Evolutionary conservation across 1,140 invertebrate genomes (phyloP).

Genomic region (Cephus cinctus): DNA sequence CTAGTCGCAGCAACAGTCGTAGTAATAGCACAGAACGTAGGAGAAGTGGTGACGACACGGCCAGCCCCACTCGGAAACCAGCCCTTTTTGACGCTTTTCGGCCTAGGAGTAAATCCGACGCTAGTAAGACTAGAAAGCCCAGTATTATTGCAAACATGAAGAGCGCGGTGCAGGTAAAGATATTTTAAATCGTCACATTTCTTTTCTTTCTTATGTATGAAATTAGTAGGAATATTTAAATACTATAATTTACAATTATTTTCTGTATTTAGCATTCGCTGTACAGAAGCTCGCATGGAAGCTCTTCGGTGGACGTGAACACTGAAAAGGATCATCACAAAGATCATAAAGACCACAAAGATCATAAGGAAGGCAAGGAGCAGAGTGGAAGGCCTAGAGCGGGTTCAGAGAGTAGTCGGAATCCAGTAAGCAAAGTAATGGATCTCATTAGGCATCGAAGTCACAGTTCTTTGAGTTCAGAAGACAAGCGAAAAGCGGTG

Average conservation of each 20-base stretch:
- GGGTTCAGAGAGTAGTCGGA: constrained; percentile 58
- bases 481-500: constrained; percentile 75
- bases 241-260: constrained; percentile 6
- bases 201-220: constrained; percentile 12
- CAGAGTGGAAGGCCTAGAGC: constrained; percentile 51
- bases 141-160: constrained; percentile 78
- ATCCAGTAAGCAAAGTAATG: constrained; percentile 84
- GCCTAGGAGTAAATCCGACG: constrained; percentile 78
- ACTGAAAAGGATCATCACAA: constrained; percentile 40
- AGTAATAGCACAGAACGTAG: constrained; percentile 64
- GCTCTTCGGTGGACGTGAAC: constrained; percentile 41
- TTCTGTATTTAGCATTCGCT: constrained; percentile 37
- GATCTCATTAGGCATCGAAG: constrained; percentile 83
- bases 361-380: constrained; percentile 38
- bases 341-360: constrained; percentile 22
- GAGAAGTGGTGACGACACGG: constrained; percentile 61
- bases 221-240: constrained; percentile 11
- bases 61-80: constrained; percentile 68
- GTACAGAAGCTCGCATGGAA: constrained; percentile 43
- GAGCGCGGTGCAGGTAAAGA: constrained; percentile 71
- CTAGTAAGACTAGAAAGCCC: constrained; percentile 65
- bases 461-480: constrained; percentile 67
- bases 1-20: constrained; percentile 57
- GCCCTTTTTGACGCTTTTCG: constrained; percentile 84
- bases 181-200: constrained; percentile 14